Evolutionary conservation across 2,888 invertebrate species (phyloP), one percentile per base, ranked within the genome.

Genomic region (Drosophila kanekoi): DNA sequence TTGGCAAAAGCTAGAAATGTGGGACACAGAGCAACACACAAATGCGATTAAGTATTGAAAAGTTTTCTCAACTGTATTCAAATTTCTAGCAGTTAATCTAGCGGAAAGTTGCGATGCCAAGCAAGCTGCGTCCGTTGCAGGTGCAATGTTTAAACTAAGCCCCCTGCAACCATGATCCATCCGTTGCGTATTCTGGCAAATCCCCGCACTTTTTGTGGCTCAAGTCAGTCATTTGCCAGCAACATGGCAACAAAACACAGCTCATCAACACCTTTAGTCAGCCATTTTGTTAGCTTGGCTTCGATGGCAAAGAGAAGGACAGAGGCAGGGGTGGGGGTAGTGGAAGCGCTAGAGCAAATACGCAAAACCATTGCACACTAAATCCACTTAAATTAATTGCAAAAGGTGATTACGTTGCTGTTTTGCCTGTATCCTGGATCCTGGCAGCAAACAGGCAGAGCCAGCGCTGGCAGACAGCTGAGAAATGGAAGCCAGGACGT

Each of bases 321-420:
- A 4, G 45, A 28, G 16, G 18, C n/a, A 3, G 18, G 0, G 18
- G 13, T 13, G 13, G 10, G 35, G 13, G 35, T 35, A 32, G 40
- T 10, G 41, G 14, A 28, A 18, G 37, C 28, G 28, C 28, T 28
- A 28, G 28, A 28, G 78, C 72, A 84, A 80, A 84, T 80, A 84
- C 87, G 84, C 62, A 88, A 79, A 78, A 67, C 86, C 76, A 73
- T 73, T 72, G 88, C 88, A 79, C 85, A 86, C 84, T 81, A 82
- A 90, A 90, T 89, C 90, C 90, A 90, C 88, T 90, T 90, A 90
- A 90, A 90, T 90, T 90, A 90, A 90, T 90, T 90, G 90, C 90
- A 89, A 89, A 90, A 88, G 90, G 83, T 89, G 90, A 90, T 90
- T 90, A 87, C 85, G 87, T 83, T 90, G 90, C 90, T 81, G 85